phyloP scores from a whole-genome alignment of 2,797 vertebrate genomes.

The Fistularia commersonii region DNA sequence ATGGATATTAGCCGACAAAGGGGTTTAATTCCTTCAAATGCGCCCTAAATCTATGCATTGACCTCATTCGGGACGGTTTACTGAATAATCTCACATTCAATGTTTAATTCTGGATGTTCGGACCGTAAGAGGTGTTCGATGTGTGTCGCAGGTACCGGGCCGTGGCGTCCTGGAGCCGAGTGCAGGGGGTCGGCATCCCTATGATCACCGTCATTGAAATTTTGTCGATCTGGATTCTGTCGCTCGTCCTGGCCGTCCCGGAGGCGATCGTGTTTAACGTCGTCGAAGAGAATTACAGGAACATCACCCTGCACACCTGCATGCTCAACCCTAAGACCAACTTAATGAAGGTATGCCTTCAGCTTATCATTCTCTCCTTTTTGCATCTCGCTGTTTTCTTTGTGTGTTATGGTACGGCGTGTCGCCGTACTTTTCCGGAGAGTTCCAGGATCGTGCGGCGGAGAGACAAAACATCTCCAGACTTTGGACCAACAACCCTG shows the following conservation, averaged over 20 bases:
- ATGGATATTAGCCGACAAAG: too few relatives aligned
- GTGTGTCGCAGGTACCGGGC: constrained; percentile 84
- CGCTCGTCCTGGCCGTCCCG: constrained; percentile 89
- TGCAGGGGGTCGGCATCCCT: constrained; percentile 94
- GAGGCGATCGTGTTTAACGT: constrained; percentile 89
- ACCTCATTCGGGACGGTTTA: background rate
- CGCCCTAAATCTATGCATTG: too few relatives aligned
- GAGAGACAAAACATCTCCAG: constrained; percentile 31
- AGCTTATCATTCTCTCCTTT: background rate
- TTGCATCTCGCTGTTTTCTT: background rate
- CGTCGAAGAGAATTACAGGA: constrained; percentile 74
- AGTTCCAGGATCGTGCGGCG: too few relatives aligned
- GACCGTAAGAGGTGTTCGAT: background rate
- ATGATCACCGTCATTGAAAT: constrained; percentile 91
- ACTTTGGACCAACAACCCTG: constrained; percentile 4
- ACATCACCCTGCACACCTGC: constrained; percentile 75
- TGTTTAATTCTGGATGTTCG: too few relatives aligned
- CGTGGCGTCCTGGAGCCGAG: constrained; percentile 96
- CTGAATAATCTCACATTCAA: too few relatives aligned
- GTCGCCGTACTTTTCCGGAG: constrained; percentile 4
- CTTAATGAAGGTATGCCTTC: constrained; percentile 78
- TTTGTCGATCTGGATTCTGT: constrained; percentile 88
- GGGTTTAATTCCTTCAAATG: too few relatives aligned
- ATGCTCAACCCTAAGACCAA: constrained; percentile 78
- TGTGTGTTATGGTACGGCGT: constrained; percentile 17